Evolutionary conservation across 2,113 vertebrate genomes (phyloP).

Genomic region (Corythaeola cristata): DNA sequence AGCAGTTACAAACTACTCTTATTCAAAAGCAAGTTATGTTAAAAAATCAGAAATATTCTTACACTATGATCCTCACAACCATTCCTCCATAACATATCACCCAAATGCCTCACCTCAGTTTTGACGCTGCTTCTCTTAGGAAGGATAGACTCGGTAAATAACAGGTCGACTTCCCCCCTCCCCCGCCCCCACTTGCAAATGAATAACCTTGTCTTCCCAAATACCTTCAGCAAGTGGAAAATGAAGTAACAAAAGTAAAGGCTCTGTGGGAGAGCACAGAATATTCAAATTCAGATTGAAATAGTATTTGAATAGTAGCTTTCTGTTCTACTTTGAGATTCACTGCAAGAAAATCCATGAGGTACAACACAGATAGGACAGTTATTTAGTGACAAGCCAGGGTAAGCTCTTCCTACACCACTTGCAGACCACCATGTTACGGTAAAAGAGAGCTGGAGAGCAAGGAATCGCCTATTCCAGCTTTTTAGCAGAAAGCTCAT

Average conservation of each 20-base stretch:
- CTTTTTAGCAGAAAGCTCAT: neutral
- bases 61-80: neutral
- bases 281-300: neutral
- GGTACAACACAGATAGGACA: neutral
- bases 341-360: neutral
- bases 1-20: neutral
- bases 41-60: neutral
- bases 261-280: neutral
- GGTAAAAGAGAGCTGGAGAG: neutral
- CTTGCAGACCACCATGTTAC: neutral
- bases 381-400: neutral
- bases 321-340: neutral
- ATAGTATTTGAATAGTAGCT: neutral
- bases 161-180: neutral
- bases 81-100: neutral
- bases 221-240: neutral
- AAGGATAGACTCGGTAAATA: neutral
- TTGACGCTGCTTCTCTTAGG: neutral
- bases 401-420: neutral
- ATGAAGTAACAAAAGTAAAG: neutral
- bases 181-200: neutral
- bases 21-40: neutral
- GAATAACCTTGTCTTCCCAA: neutral
- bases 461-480: neutral
- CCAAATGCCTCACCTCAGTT: neutral